Conservation (phyloP, 2,888 invertebrate genomes). For the Phasia obesa region DNA sequence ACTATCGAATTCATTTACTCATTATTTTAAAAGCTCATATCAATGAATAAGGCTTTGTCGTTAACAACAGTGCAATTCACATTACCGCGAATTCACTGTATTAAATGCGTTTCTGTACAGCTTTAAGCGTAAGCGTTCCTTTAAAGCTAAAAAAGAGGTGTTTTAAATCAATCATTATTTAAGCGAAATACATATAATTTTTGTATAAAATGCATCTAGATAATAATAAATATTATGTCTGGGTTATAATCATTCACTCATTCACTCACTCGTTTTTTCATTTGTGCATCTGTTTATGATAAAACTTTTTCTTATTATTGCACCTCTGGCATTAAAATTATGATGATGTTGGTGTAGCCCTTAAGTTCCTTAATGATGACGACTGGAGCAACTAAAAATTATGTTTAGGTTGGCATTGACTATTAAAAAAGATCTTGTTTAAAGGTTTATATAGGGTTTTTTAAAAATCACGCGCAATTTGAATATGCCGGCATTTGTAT, state of each 20-base stretch:
- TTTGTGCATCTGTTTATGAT: not conserved
- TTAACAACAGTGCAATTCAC: too few species aligned
- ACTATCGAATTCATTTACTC: too few species aligned
- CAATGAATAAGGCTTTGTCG: too few species aligned
- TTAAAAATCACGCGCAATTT: too few species aligned
- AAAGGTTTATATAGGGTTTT: too few species aligned
- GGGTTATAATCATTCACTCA: conserved; percentile 43
- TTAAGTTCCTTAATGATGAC: not conserved
- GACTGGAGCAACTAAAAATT: not conserved
- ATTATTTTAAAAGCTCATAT: too few species aligned
- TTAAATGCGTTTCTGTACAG: not conserved
- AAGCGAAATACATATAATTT: conserved; percentile 54
- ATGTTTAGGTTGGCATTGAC: too few species aligned
- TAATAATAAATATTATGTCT: conserved; percentile 73
- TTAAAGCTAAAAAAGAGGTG: conserved; percentile 68
- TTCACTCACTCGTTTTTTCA: not conserved
- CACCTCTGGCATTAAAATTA: conserved; percentile 62
- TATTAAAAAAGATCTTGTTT: too few species aligned
- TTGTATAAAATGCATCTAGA: conserved; percentile 69
- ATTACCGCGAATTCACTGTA: not conserved
- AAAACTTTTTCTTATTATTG: conserved; percentile 67
- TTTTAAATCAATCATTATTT: conserved; percentile 74
- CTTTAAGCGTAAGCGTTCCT: not conserved
- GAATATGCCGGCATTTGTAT: too few species aligned
- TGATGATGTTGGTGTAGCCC: not conserved